A percentile compares a stretch with the other conserved stretches of the same genome.
Conservation (phyloP, 2,113 vertebrate species). For the Panurus biarmicus region DNA sequence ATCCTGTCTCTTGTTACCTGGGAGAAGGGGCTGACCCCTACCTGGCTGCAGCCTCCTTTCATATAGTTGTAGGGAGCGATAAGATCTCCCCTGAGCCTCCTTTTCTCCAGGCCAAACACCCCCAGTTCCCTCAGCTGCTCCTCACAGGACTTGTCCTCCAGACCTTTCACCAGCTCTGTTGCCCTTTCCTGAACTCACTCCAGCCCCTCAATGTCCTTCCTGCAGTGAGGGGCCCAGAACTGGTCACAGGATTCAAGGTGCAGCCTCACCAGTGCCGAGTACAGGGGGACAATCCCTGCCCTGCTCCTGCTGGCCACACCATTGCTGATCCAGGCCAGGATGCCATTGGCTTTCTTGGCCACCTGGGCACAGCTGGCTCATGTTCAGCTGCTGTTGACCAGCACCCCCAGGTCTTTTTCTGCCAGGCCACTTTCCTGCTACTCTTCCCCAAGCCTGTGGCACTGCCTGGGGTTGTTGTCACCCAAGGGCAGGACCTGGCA, state of each 20-base stretch:
- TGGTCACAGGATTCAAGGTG: rapidly evolving
- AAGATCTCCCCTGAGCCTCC: neutral
- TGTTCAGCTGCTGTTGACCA: neutral
- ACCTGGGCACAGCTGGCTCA: neutral
- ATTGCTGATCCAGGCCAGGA: neutral
- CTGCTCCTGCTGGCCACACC: neutral
- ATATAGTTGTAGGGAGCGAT: rapidly evolving
- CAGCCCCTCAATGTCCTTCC: neutral
- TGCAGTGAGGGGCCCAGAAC: neutral
- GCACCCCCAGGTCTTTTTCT: neutral
- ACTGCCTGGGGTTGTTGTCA: neutral
- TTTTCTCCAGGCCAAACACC: neutral
- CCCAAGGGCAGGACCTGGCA: neutral
- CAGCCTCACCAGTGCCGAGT: rapidly evolving
- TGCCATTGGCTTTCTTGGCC: neutral
- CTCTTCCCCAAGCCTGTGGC: neutral
- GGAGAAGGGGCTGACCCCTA: neutral
- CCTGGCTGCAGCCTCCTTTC: neutral
- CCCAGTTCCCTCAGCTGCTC: neutral
- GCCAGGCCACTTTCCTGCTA: neutral
- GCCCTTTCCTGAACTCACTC: rapidly evolving
- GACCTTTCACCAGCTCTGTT: neutral
- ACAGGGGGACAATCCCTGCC: neutral
- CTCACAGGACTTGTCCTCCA: neutral
- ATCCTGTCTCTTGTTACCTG: neutral